These are phyloP conservation scores for Glareola pratincola DNA, from an alignment of 2,113 vertebrate genomes.

Conservation along the genomic window DNA sequence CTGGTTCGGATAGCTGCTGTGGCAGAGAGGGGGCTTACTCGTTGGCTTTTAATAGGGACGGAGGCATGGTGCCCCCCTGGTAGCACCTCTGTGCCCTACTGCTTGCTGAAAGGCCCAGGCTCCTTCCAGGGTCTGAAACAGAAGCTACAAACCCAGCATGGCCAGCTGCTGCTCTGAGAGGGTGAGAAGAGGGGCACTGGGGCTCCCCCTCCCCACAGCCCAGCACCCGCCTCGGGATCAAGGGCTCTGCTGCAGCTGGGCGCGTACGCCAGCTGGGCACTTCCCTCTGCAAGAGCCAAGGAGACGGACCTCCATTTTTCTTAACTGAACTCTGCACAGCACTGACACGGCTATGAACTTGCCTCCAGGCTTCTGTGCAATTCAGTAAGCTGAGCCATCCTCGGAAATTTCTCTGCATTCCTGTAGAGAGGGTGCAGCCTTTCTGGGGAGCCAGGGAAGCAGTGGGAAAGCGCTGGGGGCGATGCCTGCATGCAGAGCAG, in stretches of 20 bases:
- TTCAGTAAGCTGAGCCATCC: not conserved
- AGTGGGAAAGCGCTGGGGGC: not conserved
- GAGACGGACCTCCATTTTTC: rapidly evolving
- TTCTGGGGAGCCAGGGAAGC: not conserved
- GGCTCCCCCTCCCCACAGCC: rapidly evolving
- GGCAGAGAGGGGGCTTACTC: not conserved
- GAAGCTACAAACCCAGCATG: not conserved
- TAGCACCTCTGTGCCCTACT: not conserved
- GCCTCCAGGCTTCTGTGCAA: not conserved
- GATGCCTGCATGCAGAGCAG: not conserved
- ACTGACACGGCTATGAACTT: not conserved
- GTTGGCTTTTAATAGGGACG: rapidly evolving
- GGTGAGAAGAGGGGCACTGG: too few relatives aligned
- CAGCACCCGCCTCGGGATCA: not conserved
- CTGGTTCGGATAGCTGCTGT: not conserved
- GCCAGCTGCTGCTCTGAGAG: not conserved
- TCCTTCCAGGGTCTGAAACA: not conserved
- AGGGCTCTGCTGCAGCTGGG: not conserved
- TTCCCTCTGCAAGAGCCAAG: not conserved
- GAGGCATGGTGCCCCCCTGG: rapidly evolving
- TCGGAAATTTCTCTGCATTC: not conserved
- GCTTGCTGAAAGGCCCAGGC: not conserved
- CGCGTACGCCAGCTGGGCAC: rapidly evolving
- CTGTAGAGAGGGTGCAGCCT: not conserved
- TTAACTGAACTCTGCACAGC: not conserved